Evolutionary conservation across 2,888 invertebrate genomes (phyloP), one percentile per base, ranked within the genome.

Genomic region (Lordiphosa andalusiaca): DNA sequence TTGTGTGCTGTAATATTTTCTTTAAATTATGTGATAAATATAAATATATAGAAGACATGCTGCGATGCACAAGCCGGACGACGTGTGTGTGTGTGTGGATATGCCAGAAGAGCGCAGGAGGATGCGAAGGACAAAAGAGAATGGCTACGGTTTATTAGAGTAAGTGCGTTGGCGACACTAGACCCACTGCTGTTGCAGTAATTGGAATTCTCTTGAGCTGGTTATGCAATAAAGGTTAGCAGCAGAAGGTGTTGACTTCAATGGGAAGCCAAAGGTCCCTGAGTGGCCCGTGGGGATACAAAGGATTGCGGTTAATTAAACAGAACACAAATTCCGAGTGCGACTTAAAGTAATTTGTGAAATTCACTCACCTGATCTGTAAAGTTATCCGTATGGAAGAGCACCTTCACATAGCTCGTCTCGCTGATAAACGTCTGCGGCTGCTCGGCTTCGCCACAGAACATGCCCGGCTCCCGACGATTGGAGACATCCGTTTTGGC

Each of bases 341-440:
- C 9, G 7, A 47, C 37, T 3, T 30, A 33, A 9, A 7, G 13
- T 19, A 33, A 44, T 10, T n/a, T 10, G 33, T 38, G 13, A 10
- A 30, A 38, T 13, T 13, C 9, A 67, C 75, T 84, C 76, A 90
- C 90, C 90, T 97, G 96, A 89, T 96, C 96, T 44, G 97, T 96
- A 90, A 96, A 97, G 91, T 96, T 96, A 89, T 97, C 96, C 38
- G 95, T 95, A 88, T 96, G 96, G 90, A 97, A 97, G 70, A 96
- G 92, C 66, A 97, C 94, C 89, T 96, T 95, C 57, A 97, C 96
- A 90, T 96, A 96, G 88, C 95, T 96, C 53, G 97, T 97, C 90
- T 97, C 97, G 51, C 96, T 97, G 90, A 97, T 97, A 91, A 97
- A 97, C 25, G 96, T 96, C 90, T 97, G 96, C 0, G 96, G 96